phyloP scores from a whole-genome alignment of 2,888 invertebrate genomes.

The Ditylenchus weischeri region DNA sequence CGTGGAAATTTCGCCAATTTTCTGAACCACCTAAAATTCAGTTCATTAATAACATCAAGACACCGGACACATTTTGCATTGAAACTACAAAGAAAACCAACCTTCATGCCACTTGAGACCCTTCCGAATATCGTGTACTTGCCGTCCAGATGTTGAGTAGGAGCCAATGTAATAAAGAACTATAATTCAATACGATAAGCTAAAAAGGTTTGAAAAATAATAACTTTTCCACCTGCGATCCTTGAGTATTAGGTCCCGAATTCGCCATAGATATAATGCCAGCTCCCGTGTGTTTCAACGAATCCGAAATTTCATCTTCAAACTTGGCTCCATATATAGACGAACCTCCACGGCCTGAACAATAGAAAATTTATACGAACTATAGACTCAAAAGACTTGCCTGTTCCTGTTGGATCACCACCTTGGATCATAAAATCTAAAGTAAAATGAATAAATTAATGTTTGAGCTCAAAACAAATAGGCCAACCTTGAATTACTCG shows the following conservation, averaged over 20 bases:
- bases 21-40: conserved; percentile 31
- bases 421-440: conserved; percentile 65
- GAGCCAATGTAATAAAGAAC: conserved; percentile 93
- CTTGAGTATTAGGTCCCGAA: conserved; percentile 84
- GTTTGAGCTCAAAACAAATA: no score
- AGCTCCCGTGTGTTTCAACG: conserved; percentile 83
- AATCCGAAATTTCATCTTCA: conserved; percentile 88
- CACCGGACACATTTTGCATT: not conserved
- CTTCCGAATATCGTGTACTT: conserved; percentile 89
- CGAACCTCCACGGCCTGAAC: conserved; percentile 78
- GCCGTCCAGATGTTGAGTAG: conserved; percentile 94
- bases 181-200: no score
- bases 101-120: conserved; percentile 55
- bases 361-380: not conserved
- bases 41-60: conserved; percentile 1
- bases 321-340: conserved; percentile 90
- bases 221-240: conserved; percentile 70
- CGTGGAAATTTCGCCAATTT: conserved; percentile 79
- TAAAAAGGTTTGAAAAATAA: no score
- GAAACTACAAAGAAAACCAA: not conserved
- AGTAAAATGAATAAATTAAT: conserved; percentile 57
- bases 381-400: conserved; percentile 44
- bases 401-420: conserved; percentile 95
- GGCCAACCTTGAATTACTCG: conserved; percentile 70
- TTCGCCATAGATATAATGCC: conserved; percentile 77